Base-by-base conservation (phyloP, 1,140 invertebrate genomes). In the Panulirus ornatus region DNA sequence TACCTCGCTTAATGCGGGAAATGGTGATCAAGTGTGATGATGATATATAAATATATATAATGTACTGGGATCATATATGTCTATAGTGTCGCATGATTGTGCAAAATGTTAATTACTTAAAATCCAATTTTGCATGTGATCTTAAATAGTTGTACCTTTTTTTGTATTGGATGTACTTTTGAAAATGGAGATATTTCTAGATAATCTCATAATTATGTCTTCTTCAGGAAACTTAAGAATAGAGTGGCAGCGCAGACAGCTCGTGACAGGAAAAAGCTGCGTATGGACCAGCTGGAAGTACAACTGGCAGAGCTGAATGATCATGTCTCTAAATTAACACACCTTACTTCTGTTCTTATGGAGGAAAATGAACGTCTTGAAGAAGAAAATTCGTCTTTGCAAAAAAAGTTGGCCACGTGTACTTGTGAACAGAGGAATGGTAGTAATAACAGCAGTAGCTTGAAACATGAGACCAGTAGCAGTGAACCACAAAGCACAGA, bases 161-260 rank as follows among this genome's bases (percentile, higher is more conserved):
- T n/a, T n/a, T n/a, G n/a, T n/a, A n/a, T n/a, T n/a, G n/a, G n/a
- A n/a, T n/a, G n/a, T n/a, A n/a, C n/a, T n/a, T n/a, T n/a, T n/a
- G n/a, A n/a, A n/a, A n/a, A n/a, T n/a, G n/a, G n/a, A n/a, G n/a
- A n/a, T n/a, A n/a, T n/a, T n/a, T n/a, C n/a, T n/a, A n/a, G n/a
- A 40, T 75, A 51, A 3, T 84, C 79, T 84, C 40, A 71, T 84
- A 73, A 86, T 40, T n/a, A 70, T 58, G 38, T 92, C 93, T 93
- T 94, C 94, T 81, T 93, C 92, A 92, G 98, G 94, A 99, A 99
- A 95, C 93, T 99, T 92, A 99, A 99, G 94, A 99, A 99, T 94
- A 95, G 98, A 93, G 97, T 99, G 22, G 98, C 99, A 54, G 99
- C 99, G n/a, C 98, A 99, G 94, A 98, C 97, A 63, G 99, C 98